Evolutionary conservation across 2,113 vertebrate species (phyloP).

Genomic region (Cnemophilus loriae): DNA sequence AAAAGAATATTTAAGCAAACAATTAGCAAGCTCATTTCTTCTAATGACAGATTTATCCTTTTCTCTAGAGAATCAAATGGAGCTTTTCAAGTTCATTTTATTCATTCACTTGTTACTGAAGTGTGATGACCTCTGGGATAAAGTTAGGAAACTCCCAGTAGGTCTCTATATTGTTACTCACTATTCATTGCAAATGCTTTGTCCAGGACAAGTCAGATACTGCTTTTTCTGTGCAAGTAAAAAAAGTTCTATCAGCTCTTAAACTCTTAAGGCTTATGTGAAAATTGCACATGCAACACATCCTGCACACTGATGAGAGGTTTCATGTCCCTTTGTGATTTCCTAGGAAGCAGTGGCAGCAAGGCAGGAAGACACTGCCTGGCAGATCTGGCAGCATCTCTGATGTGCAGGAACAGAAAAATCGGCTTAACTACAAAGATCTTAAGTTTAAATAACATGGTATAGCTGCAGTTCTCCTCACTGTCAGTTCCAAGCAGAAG

Average conservation of each 20-base stretch:
- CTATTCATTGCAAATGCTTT: not conserved
- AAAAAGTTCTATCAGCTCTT: not conserved
- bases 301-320: not conserved
- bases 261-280: not conserved
- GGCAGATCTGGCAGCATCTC: not conserved
- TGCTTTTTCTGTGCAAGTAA: not conserved
- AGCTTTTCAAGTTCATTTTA: constrained; percentile 38
- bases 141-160: not conserved
- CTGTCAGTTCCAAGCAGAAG: not conserved
- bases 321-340: not conserved
- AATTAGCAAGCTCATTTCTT: not conserved
- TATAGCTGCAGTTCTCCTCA: not conserved
- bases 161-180: not conserved
- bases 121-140: not conserved
- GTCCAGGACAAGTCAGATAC: not conserved
- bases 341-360: not conserved
- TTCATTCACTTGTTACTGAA: not conserved
- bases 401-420: not conserved
- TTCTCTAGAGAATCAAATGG: not conserved
- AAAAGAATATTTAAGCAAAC: constrained; percentile 56
- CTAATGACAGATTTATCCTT: constrained; percentile 21
- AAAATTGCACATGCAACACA: not conserved
- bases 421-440: not conserved
- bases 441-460: rapidly evolving
- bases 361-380: not conserved